phyloP scores from a whole-genome alignment of 2,113 vertebrate species.

The Uria aalge region DNA sequence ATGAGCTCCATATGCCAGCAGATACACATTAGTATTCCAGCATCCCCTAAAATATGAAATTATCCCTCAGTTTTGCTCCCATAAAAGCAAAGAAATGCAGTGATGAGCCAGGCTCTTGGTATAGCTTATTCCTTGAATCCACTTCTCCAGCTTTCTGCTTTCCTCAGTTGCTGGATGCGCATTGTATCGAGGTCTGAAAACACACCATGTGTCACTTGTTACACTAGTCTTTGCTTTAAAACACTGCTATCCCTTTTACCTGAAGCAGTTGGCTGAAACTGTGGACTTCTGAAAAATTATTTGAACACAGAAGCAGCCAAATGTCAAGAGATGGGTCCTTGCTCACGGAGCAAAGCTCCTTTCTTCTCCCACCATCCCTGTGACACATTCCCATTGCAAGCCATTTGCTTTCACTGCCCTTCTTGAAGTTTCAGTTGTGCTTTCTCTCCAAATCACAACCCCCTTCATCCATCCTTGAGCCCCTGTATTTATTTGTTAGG shows the following conservation, averaged over 20 bases:
- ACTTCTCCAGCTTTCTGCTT: background rate
- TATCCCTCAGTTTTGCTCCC: background rate
- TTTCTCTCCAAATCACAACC: background rate
- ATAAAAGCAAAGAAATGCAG: background rate
- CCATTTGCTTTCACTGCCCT: background rate
- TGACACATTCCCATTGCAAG: background rate
- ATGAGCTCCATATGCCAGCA: conserved; percentile 48
- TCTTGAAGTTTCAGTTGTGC: background rate
- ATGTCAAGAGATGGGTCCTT: background rate
- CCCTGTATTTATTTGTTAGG: background rate
- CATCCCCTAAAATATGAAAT: background rate
- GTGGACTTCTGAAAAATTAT: background rate
- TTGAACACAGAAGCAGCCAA: background rate
- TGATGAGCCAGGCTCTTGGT: background rate
- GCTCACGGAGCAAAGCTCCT: background rate
- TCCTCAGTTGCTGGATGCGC: background rate
- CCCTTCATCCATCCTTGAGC: background rate
- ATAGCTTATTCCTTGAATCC: background rate
- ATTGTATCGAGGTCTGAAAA: background rate
- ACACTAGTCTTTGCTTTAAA: background rate
- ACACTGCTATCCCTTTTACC: background rate
- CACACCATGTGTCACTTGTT: background rate
- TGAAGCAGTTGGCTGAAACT: background rate
- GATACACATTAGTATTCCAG: conserved; percentile 9
- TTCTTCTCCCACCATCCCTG: background rate